These are phyloP conservation scores for Paragorgia papillata DNA, from an alignment of 92 coral and sea anemone species.

Conservation along the genomic window DNA sequence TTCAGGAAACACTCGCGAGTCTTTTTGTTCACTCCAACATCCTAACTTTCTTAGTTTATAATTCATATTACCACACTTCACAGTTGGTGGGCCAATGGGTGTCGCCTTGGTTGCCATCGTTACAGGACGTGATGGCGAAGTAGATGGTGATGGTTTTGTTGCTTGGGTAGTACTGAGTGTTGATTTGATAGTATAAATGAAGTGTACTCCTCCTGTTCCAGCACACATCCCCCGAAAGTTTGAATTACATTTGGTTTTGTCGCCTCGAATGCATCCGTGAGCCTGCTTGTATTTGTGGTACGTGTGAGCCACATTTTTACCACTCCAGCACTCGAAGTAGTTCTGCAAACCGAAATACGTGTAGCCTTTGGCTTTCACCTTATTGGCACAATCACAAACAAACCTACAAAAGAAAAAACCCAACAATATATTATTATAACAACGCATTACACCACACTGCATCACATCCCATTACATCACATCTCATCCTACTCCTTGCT, in stretches of 20 bases:
- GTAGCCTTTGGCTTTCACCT: slow-evolving; percentile 24
- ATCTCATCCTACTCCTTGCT: background rate
- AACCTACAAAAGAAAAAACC: slow-evolving; percentile 16
- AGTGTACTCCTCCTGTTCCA: slow-evolving; percentile 14
- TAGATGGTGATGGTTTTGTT: background rate
- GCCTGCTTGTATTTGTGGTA: slow-evolving; percentile 15
- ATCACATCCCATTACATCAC: too few relatives aligned
- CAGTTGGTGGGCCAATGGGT: slow-evolving; percentile 1
- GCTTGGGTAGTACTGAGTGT: background rate
- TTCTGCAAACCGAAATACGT: slow-evolving; percentile 28
- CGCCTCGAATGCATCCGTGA: slow-evolving; percentile 26
- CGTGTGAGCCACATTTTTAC: slow-evolving; percentile 32
- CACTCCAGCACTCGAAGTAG: slow-evolving; percentile 44
- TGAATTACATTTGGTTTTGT: slow-evolving; percentile 20
- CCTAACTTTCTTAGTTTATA: slow-evolving; percentile 38
- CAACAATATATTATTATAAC: too few relatives aligned
- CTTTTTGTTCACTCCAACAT: slow-evolving; percentile 15
- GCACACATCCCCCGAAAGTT: slow-evolving; percentile 21
- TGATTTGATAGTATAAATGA: slow-evolving; percentile 12
- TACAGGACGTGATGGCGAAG: background rate
- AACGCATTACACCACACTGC: background rate
- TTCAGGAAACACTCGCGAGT: slow-evolving; percentile 14
- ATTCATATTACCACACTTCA: background rate
- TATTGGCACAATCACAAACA: slow-evolving; percentile 40
- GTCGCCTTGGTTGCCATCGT: background rate